A percentile compares a stretch with the other conserved stretches of the same genome.
phyloP scores from a whole-genome alignment of 2,888 invertebrate genomes.

The Folsomia manolachei region DNA sequence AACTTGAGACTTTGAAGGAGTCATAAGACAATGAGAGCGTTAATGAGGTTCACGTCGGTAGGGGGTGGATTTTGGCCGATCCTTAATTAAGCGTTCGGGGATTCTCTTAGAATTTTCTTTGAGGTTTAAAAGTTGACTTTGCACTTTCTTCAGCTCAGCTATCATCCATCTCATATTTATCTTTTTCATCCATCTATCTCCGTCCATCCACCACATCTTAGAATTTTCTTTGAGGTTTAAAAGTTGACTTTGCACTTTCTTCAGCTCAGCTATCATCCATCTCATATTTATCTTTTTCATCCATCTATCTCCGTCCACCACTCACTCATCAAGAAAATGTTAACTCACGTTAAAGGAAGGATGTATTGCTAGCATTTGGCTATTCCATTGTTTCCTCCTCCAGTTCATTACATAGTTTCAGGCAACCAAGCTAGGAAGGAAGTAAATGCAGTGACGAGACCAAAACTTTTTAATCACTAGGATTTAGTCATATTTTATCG shows the following conservation, averaged over 20 bases:
- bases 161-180: conserved; percentile 21
- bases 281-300: conserved; percentile 16
- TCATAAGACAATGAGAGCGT: conserved; percentile 35
- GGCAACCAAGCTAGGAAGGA: too few relatives aligned
- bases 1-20: conserved; percentile 10
- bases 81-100: conserved; percentile 27
- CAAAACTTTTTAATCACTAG: conserved; percentile 7
- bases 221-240: neutral
- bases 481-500: too few relatives aligned
- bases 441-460: neutral
- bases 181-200: conserved; percentile 16
- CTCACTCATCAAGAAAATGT: neutral
- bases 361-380: neutral
- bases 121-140: neutral
- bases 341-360: too few relatives aligned
- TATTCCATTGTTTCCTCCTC: neutral
- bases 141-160: conserved; percentile 13
- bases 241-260: conserved; percentile 12
- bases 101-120: neutral
- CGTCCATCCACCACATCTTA: neutral
- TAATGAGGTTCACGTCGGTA: conserved; percentile 35
- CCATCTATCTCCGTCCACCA: conserved; percentile 14
- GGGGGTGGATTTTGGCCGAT: conserved; percentile 31
- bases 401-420: too few relatives aligned
- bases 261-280: conserved; percentile 18